phyloP scores from a whole-genome alignment of 2,888 invertebrate species.

The Scaptomyza parva region DNA sequence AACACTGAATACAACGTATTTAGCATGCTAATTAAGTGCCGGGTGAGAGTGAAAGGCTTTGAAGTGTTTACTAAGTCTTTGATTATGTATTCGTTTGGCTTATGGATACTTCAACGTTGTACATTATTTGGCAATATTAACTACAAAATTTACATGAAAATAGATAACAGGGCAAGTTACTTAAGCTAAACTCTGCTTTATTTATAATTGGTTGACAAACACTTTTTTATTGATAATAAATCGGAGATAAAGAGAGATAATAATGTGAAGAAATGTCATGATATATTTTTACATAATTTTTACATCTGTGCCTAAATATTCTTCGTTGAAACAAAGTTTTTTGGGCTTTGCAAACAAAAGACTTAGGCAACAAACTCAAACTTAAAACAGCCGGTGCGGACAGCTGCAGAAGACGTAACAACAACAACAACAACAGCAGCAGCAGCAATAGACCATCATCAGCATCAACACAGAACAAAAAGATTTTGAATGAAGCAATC shows the following conservation, averaged over 20 bases:
- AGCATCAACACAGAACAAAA: constrained; percentile 47
- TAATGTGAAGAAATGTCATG: too few relatives aligned
- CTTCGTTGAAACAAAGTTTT: neutral
- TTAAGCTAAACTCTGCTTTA: constrained; percentile 15
- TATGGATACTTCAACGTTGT: constrained; percentile 41
- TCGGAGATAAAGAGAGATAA: neutral
- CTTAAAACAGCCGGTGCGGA: neutral
- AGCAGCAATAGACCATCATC: constrained; percentile 13
- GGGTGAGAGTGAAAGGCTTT: constrained; percentile 63
- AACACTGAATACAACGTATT: constrained; percentile 48
- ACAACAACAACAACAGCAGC: constrained; percentile 20
- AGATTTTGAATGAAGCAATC: constrained; percentile 42
- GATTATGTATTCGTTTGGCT: constrained; percentile 49
- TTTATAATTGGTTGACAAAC: neutral
- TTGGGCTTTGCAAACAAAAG: constrained; percentile 18
- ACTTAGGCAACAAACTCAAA: constrained; percentile 46
- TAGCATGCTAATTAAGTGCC: constrained; percentile 66
- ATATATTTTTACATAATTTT: neutral
- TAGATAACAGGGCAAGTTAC: constrained; percentile 43
- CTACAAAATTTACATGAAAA: constrained; percentile 66
- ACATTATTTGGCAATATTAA: constrained; percentile 56
- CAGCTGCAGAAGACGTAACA: constrained; percentile 13
- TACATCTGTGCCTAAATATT: neutral
- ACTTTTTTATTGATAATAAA: neutral
- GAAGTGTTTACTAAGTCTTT: constrained; percentile 24